Base-by-base conservation (phyloP, 1,140 invertebrate species). In the Eciton burchellii region DNA sequence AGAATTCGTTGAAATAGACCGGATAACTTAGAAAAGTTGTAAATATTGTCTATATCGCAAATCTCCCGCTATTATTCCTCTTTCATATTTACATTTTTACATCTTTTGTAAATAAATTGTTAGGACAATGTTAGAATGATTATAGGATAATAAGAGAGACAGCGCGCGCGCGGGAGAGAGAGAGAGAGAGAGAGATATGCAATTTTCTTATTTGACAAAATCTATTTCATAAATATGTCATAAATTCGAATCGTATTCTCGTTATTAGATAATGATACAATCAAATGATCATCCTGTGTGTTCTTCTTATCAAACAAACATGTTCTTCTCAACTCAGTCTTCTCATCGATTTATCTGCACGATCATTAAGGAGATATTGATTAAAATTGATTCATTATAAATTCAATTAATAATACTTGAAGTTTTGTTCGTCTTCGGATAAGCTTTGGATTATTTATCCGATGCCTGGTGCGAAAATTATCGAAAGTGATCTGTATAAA, bases 101-200 rank as follows among this genome's bases (percentile, higher is more conserved):
- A 57, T 70, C 6, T 16, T 68, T 21, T 66, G 54, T 79, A 45
- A 68, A 70, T 70, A 79, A 70, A 21, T 19, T 49, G n/a, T n/a
- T n/a, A n/a, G n/a, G n/a, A n/a, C n/a, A n/a, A n/a, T 70, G 74
- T 56, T 57, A 45, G 43, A 47, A 68, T 62, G 26, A 26, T 21
- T 14, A 47, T 56, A 43, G 19, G 47, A 54, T 5, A 11, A 70
- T 3, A 12, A 68, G 24, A 24, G 41, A 77, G 41, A 77, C n/a
- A n/a, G n/a, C n/a, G n/a, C n/a, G n/a, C n/a, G n/a, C n/a, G n/a
- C n/a, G n/a, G n/a, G n/a, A n/a, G n/a, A n/a, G n/a, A n/a, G n/a
- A n/a, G n/a, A n/a, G n/a, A n/a, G n/a, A n/a, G n/a, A n/a, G n/a
- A n/a, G n/a, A n/a, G n/a, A n/a, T n/a, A n/a, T n/a, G n/a, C n/a